Evolutionary conservation across 2,888 invertebrate genomes (phyloP), one percentile per base, ranked within the genome.

Genomic region (Cerceris rybyensis): DNA sequence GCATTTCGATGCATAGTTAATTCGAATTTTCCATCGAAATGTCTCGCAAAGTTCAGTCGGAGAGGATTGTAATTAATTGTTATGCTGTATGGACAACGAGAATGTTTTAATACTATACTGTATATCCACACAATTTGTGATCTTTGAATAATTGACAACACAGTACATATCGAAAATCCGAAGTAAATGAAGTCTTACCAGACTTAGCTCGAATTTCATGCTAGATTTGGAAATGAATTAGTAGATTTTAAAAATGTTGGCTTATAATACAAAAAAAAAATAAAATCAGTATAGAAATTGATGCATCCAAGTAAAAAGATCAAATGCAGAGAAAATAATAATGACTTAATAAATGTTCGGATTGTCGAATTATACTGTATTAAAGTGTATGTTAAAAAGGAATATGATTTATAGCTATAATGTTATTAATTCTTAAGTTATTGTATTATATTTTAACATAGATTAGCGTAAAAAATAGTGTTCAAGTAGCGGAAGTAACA

Each of bases 21-120:
- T 43, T 16, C 63, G 54, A 43, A 59, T 14, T 67, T 28, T 57
- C 55, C 41, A n/a, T 64, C 7, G 60, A 70, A 60, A 70, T 74
- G 70, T 28, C 39, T 57, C 59, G 57, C 28, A 46, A 65, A 70
- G 67, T 67, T 70, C 46, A 64, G 78, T 67, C 70, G 73, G 78
- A 70, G 41, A 73, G 74, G 49, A 42, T 70, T 78, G 69, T 66
- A 77, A 79, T 77, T 16, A 41, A 72, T 69, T 43, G 5, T 71
- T 14, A 39, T 57, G 55, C 54, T 58, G 42, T 17, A 28, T 28
- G 28, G 28, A 28, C 28, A 28, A 28, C 28, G 4, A 28, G 28
- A 28, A 28, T 28, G 28, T 28, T 28, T 28, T 28, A 28, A 28
- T 28, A 28, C 28, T 28, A 4, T 28, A 28, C 28, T 28, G 28